Evolutionary conservation across 2,888 invertebrate genomes (phyloP), one percentile per base, ranked within the genome.

Genomic region (Didymodactylos carnosus): DNA sequence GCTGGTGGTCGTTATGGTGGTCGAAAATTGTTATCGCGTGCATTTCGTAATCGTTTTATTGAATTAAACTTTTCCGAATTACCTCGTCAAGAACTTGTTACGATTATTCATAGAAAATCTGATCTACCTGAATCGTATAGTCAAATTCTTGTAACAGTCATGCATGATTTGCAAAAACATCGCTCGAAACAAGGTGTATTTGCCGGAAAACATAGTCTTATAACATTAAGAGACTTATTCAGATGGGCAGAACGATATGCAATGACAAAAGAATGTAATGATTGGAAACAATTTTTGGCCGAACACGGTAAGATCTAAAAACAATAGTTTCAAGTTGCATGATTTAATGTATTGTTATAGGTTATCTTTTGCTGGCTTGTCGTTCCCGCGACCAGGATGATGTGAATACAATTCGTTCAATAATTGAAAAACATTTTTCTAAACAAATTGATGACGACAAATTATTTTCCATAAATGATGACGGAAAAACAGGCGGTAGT

Each of bases 31-130:
- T 84, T 98, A 8, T 97, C 97, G 0, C 87, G 97, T 77, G 98
- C 98, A 0, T 97, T 99, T 80, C 88, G 95, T 79, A 98, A 98
- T 82, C 88, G 97, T 77, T 99, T 99, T 82, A 91, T 98, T 11
- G 95, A 98, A 82, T 85, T 99, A 6, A 94, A 97, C 83, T 97
- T 97, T 82, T 90, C 91, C 79, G 93, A 94, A 81, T 93, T 98
- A 80, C 97, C 97, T 0, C 80, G 80, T 75, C 82, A 84, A 0
- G 98, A 99, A 81, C 83, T 99, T 75, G 90, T 91, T 83, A 88
- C 86, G 0, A 97, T 97, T 81, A 85, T 97, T 69, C 90, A 94
- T 78, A 87, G 90, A 81, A 87, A 93, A 76, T 95, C 95, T 82
- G 87, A 88, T 43, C 88, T 97, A 80, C 91, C 97, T 0, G 86